Evolutionary conservation across 2,113 vertebrate species (phyloP).

Genomic region (Cavia aperea): DNA sequence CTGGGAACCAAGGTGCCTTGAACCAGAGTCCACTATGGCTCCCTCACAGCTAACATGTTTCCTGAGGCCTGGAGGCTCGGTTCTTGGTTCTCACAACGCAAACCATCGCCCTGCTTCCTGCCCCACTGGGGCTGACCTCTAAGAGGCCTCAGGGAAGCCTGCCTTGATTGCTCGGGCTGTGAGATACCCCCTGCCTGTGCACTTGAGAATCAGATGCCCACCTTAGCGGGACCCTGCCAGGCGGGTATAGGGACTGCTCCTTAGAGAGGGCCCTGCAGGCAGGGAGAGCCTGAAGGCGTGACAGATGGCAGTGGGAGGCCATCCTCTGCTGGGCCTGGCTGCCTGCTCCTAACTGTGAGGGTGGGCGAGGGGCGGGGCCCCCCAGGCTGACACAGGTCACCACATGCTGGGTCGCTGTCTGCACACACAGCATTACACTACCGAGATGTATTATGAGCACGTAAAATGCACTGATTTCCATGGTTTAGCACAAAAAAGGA

Average conservation of each 20-base stretch:
- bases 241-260: not conserved
- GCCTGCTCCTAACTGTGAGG: not conserved
- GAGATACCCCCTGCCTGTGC: not conserved
- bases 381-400: not conserved
- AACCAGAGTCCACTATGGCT: not conserved
- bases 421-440: fast-evolving
- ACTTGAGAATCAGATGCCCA: not conserved
- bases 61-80: not conserved
- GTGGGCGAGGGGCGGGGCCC: not conserved
- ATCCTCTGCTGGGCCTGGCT: not conserved
- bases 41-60: not conserved
- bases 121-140: no score
- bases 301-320: not conserved
- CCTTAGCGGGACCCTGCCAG: not conserved
- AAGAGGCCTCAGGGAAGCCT: not conserved
- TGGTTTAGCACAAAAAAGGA: not conserved
- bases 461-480: not conserved
- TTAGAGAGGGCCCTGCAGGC: not conserved
- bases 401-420: not conserved
- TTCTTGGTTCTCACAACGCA: not conserved
- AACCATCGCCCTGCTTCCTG: not conserved
- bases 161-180: not conserved
- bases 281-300: not conserved
- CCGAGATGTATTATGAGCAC: not conserved
- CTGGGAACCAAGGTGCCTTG: not conserved